Base-by-base conservation (phyloP, 1,140 invertebrate species). In the Scaptomyza pallida region DNA sequence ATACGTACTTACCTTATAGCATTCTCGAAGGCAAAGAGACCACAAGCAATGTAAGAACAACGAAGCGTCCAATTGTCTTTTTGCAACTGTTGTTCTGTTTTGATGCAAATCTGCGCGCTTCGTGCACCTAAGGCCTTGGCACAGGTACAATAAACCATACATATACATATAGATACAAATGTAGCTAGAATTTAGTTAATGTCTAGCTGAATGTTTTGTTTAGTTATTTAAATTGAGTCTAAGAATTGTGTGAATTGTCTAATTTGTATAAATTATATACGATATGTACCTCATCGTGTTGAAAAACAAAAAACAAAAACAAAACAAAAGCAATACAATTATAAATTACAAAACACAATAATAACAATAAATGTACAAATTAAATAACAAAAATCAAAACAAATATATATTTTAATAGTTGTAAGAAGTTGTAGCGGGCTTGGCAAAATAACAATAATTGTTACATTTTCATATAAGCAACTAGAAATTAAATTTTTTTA, bases 51-150 rank as follows among this genome's bases (percentile, higher is more conserved):
- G 78, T 78, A 91, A 91, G 89, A 91, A 91, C 90, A 91, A 90
- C 90, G 90, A 89, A 89, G 86, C 89, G 90, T 91, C 90, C 90
- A 91, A 91, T 91, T 91, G 90, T 91, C 90, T 91, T 91, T 91
- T 81, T 91, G 90, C 90, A 91, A 90, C 90, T 91, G 90, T 91
- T 91, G 89, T 91, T 91, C 88, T 85, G 89, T 90, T 86, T 89
- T 89, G 89, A 89, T 90, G 89, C 78, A 91, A 82, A 67, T 37
- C 45, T 79, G 82, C 79, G 76, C 50, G 19, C 67, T 77, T 73
- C 64, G 55, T 63, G 70, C 81, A 75, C 44, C 35, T 43, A 57
- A 70, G 64, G 59, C 52, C 75, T 63, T 82, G 78, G 79, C 79
- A 78, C 78, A 71, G 78, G 61, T 82, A 16, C 13, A 26, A 40